These are phyloP conservation scores for Rhinopomastus cyanomelas DNA, from an alignment of 2,113 vertebrate genomes.

Conservation along the genomic window DNA sequence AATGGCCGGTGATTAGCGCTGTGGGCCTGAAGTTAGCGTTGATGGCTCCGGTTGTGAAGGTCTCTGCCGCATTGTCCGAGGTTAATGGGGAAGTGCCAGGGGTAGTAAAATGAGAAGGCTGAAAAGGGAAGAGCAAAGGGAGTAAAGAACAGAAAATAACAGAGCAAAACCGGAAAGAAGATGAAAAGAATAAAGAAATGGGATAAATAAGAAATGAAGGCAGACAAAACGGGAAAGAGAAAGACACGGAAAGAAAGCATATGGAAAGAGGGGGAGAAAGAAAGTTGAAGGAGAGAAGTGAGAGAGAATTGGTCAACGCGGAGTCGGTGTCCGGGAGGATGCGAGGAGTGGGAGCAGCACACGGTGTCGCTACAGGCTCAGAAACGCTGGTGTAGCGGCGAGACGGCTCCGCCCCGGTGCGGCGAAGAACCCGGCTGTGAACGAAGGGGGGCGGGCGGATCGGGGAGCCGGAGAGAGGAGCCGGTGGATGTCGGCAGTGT, in stretches of 20 bases:
- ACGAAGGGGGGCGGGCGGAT: background rate
- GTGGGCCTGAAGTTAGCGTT: background rate
- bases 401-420: background rate
- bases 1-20: background rate
- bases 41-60: rapidly evolving
- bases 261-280: too few species aligned
- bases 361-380: background rate
- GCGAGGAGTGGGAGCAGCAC: background rate
- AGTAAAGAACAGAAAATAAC: rapidly evolving
- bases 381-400: background rate
- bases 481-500: background rate
- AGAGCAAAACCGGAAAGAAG: background rate
- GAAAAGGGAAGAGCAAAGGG: rapidly evolving
- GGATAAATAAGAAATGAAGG: too few species aligned
- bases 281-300: too few species aligned
- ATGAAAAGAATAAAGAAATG: background rate
- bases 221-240: too few species aligned
- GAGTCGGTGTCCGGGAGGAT: background rate
- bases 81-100: rapidly evolving
- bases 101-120: rapidly evolving
- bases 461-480: background rate
- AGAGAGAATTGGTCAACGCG: background rate
- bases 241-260: too few species aligned
- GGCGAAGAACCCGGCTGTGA: background rate
- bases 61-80: rapidly evolving